phyloP scores from a whole-genome alignment of 1,140 invertebrate species.

The Lordiphosa mommai region DNA sequence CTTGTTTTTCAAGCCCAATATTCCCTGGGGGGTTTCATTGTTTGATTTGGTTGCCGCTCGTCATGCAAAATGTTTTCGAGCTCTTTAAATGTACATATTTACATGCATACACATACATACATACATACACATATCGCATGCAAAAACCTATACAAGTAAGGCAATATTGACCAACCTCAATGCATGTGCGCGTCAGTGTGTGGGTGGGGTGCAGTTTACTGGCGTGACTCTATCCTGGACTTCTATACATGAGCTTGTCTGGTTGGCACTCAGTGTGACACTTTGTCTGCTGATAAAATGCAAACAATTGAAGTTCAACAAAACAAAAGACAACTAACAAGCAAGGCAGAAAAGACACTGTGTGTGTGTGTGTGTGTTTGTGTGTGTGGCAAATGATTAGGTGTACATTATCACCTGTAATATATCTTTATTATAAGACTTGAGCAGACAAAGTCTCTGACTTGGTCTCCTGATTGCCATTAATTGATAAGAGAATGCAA shows the following conservation, averaged over 20 bases:
- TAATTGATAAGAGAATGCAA: background rate
- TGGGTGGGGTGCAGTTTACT: background rate
- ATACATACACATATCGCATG: background rate
- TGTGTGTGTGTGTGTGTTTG: too few species aligned
- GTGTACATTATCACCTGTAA: slow-evolving; percentile 21
- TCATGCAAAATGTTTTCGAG: too few species aligned
- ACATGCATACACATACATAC: background rate
- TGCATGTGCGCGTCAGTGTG: slow-evolving; percentile 4
- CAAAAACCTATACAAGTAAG: slow-evolving; percentile 1
- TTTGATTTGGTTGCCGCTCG: too few species aligned
- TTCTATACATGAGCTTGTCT: slow-evolving; percentile 27
- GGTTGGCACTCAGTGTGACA: slow-evolving; percentile 50
- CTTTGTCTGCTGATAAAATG: slow-evolving; percentile 68
- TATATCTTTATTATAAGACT: background rate
- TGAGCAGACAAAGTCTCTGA: background rate
- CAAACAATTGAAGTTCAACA: slow-evolving; percentile 38
- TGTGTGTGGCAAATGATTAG: slow-evolving; percentile 52
- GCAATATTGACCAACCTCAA: slow-evolving; percentile 45
- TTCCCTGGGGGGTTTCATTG: too few species aligned
- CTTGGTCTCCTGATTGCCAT: background rate
- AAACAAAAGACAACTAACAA: slow-evolving; percentile 29
- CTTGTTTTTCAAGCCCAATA: background rate
- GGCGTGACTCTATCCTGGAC: slow-evolving; percentile 17
- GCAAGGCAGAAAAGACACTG: slow-evolving; percentile 12
- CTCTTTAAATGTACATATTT: too few species aligned